Conservation (phyloP, 2,888 invertebrate species). For the Phrixothrix hirtus region DNA sequence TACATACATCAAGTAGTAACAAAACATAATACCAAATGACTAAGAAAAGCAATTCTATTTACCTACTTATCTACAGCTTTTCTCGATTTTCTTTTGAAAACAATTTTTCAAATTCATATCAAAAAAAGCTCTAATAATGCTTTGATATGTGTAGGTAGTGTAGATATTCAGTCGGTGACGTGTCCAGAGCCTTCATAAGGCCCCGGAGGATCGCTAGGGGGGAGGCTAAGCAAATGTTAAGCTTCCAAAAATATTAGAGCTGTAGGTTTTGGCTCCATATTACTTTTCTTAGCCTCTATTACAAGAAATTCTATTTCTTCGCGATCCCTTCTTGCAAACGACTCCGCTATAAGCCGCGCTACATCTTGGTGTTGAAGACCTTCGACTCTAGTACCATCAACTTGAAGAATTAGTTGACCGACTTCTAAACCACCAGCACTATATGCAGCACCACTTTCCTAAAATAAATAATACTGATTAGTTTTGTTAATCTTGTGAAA, state of each 20-base stretch:
- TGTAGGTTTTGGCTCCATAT: conserved; percentile 88
- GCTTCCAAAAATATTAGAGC: conserved; percentile 89
- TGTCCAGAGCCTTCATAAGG: conserved; percentile 63
- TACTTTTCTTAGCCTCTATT: conserved; percentile 89
- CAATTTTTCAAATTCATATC: conserved; percentile 10
- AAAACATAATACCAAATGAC: too few relatives aligned
- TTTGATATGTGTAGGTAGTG: conserved; percentile 32
- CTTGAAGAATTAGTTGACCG: conserved; percentile 91
- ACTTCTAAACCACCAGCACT: conserved; percentile 91
- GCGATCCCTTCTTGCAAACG: conserved; percentile 86
- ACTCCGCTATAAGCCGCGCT: conserved; percentile 89
- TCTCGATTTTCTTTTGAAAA: conserved; percentile 17
- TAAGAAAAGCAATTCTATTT: conserved; percentile 33
- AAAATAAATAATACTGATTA: too few relatives aligned
- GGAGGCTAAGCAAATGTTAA: conserved; percentile 89
- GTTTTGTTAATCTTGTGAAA: too few relatives aligned
- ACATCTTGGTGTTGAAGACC: conserved; percentile 89
- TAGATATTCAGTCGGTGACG: conserved; percentile 67
- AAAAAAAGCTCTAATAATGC: conserved; percentile 24
- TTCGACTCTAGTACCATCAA: conserved; percentile 73
- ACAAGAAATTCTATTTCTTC: conserved; percentile 92
- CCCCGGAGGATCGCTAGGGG: conserved; percentile 76
- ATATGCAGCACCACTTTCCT: conserved; percentile 95
- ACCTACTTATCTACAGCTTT: conserved; percentile 28
- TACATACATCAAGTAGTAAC: too few relatives aligned